These are phyloP conservation scores for Drosophila testacea DNA, from an alignment of 2,888 invertebrate genomes.

Conservation along the genomic window DNA sequence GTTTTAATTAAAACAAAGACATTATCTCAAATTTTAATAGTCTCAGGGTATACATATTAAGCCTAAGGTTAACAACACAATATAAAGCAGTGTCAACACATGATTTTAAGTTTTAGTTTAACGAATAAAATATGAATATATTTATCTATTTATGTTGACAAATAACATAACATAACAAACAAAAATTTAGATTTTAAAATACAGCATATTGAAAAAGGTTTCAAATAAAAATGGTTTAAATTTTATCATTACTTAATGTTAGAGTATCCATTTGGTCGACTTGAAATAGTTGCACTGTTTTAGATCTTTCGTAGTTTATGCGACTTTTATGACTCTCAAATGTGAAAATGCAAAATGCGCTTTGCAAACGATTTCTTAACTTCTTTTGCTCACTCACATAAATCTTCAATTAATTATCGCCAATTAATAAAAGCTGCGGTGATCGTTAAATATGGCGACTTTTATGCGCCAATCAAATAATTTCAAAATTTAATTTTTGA, in stretches of 20 bases:
- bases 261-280: slow-evolving; percentile 9
- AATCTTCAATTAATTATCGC: slow-evolving; percentile 65
- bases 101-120: no score
- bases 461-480: slow-evolving; percentile 63
- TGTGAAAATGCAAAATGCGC: slow-evolving; percentile 44
- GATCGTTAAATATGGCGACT: slow-evolving; percentile 57
- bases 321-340: slow-evolving; percentile 35
- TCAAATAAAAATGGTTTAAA: neutral
- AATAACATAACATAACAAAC: no score
- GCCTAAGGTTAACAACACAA: neutral
- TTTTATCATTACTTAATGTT: neutral
- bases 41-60: neutral
- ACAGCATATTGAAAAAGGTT: no score
- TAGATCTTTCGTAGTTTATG: slow-evolving; percentile 27
- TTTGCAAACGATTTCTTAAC: slow-evolving; percentile 20
- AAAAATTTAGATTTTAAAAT: no score
- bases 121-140: no score
- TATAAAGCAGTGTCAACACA: no score
- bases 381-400: slow-evolving; percentile 36
- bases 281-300: neutral
- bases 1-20: no score
- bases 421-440: slow-evolving; percentile 59
- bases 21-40: no score
- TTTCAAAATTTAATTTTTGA: slow-evolving; percentile 43
- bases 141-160: no score